Base-by-base conservation (phyloP, 64 coral and sea anemone genomes). In the Pocillopora damicornis region DNA sequence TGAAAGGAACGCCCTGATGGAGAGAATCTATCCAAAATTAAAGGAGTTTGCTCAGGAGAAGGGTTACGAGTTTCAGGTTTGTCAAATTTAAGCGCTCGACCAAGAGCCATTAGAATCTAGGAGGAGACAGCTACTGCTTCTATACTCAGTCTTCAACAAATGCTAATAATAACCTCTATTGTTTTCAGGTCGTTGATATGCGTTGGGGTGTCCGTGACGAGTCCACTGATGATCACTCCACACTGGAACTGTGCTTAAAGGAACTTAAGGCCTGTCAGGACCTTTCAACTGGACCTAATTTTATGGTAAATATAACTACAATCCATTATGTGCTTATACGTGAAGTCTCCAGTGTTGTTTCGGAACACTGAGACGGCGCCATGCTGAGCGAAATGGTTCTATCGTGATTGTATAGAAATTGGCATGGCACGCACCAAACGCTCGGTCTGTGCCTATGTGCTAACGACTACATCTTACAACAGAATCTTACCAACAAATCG, bases 11-110 rank as follows among this genome's bases (percentile, higher is more conserved):
- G 93, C 89, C 4, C 88, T 95, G 38, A 95, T 95, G 93, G 89
- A 89, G 35, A 95, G 87, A 83, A 87, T 89, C 11, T 91, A 86
- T 61, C 93, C 93, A 57, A 59, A 62, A 64, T 79, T 95, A 13
- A 95, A 95, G 15, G 65, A 76, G 36, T 95, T 95, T 91, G 91
- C 89, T 35, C 93, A 95, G n/a, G 89, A 95, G 79, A 91, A 95
- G 8, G 93, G 93, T 2, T 95, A 95, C 60, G 93, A 95, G 60
- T 95, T 95, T 65, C 93, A 95, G 89, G 91, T 93, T 76, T 13
- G 42, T 30, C 59, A 22, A 15, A 59, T 42, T 77, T 8, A 17
- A 77, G 58, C 25, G 37, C 11, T 15, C 14, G 23, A 23, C 20
- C 16, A 51, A 51, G 42, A 2, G 42, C 7, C 7, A 51, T 51